Conservation (phyloP, 1,140 invertebrate species). For the Rhyzopertha dominica region DNA sequence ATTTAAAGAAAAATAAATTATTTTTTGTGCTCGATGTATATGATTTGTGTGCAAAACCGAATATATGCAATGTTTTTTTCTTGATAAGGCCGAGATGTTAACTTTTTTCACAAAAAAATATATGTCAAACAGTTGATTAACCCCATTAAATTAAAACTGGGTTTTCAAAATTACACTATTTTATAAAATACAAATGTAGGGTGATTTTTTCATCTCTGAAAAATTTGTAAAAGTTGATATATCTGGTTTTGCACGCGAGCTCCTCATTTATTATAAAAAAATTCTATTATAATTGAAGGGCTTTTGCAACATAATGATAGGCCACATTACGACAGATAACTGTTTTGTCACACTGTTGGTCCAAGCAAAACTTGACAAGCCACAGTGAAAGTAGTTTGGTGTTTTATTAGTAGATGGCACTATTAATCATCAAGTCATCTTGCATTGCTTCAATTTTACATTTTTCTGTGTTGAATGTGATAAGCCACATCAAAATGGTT, state of each 20-base stretch:
- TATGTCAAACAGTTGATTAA: neutral
- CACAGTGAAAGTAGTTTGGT: too few relatives aligned
- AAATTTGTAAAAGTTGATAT: slow-evolving; percentile 8
- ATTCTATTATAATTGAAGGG: too few relatives aligned
- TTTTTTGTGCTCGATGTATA: slow-evolving; percentile 2
- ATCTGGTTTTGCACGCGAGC: slow-evolving; percentile 13
- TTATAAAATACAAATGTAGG: slow-evolving; percentile 3
- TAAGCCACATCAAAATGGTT: too few relatives aligned
- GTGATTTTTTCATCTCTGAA: slow-evolving; percentile 11
- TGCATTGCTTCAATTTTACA: too few relatives aligned
- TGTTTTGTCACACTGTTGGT: too few relatives aligned
- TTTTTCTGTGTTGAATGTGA: too few relatives aligned
- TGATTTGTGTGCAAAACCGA: slow-evolving; percentile 12
- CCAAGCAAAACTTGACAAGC: too few relatives aligned
- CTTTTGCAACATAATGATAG: too few relatives aligned
- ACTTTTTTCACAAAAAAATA: slow-evolving; percentile 1
- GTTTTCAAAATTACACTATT: slow-evolving; percentile 3
- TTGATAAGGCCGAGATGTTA: neutral
- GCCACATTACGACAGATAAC: too few relatives aligned
- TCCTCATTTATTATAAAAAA: too few relatives aligned
- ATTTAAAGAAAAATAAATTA: neutral
- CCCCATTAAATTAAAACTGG: neutral
- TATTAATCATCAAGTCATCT: too few relatives aligned
- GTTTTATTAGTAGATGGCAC: too few relatives aligned
- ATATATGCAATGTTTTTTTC: slow-evolving; percentile 13